Evolutionary conservation across 2,888 invertebrate species (phyloP), one percentile per base, ranked within the genome.

Genomic region (Priocnemis perturbator): DNA sequence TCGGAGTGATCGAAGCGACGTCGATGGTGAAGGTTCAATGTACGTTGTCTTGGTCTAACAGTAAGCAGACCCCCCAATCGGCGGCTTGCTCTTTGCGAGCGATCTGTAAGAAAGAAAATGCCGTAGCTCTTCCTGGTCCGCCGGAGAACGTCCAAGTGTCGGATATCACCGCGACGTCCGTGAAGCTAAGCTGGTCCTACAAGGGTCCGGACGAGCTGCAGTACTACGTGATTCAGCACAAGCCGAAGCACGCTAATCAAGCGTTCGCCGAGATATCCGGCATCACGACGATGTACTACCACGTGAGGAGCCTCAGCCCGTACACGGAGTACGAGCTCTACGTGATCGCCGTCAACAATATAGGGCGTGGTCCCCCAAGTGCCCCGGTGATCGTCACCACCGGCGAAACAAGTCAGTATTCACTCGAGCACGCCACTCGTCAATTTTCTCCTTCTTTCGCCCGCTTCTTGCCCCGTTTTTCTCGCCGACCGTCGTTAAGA

Each of bases 271-370:
- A 98, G 90, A 97, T 97, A 86, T 96, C 96, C 70, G 97, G 97
- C 67, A 96, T 98, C 84, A 96, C 96, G 85, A 96, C 97, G 56
- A 96, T 95, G 92, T 97, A 96, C 90, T 97, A 97, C 90, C 95
- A 96, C 50, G 96, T 98, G 64, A 93, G 96, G 66, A 95, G 94
- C 80, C 92, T 98, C 71, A 96, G 96, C 74, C 97, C 98, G 0
- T 98, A 97, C 90, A 98, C 98, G 4, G 96, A 96, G 89, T 99
- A 99, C 90, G 97, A 98, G 90, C 96, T 99, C 92, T 96, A 95
- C 89, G 97, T 99, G 78, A 95, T 97, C 81, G 98, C 98, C 23
- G 97, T 97, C 63, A 99, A 98, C 91, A 95, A 94, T 89, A 96
- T 98, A 78, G 99, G 99, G 53, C 92, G 97, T 72, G 98, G 99